Evolutionary conservation across 2,797 vertebrate species (phyloP).

Genomic region (Gadopsis bispinosus): DNA sequence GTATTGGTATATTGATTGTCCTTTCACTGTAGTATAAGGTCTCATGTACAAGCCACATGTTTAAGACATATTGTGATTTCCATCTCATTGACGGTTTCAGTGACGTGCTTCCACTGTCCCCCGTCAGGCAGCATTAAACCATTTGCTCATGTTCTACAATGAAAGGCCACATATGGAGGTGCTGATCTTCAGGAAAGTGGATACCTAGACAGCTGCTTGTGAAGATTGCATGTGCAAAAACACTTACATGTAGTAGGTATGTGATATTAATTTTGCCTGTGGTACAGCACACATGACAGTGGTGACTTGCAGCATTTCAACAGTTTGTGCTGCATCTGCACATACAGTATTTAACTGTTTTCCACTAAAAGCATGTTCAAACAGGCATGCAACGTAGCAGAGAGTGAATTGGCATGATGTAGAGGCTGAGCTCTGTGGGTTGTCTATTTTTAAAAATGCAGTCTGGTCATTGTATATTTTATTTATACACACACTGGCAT

Average conservation of each 20-base stretch:
- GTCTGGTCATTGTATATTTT: conserved; percentile 74
- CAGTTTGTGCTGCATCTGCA: conserved; percentile 20
- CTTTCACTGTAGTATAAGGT: conserved; percentile 33
- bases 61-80: conserved; percentile 24
- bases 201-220: conserved; percentile 46
- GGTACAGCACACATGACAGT: conserved; percentile 31
- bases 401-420: conserved; percentile 30
- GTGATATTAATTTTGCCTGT: conserved; percentile 32
- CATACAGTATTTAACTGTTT: conserved; percentile 28
- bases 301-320: conserved; percentile 4
- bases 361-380: conserved; percentile 52
- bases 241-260: conserved; percentile 16
- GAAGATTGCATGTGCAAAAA: conserved; percentile 64
- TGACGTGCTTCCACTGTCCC: neutral
- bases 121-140: conserved; percentile 39
- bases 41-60: conserved; percentile 29
- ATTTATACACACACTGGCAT: conserved; percentile 65
- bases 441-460: conserved; percentile 68
- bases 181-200: conserved; percentile 57
- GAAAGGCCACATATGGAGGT: conserved; percentile 35
- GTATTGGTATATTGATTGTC: conserved; percentile 51
- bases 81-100: conserved; percentile 43
- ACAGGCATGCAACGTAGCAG: conserved; percentile 41
- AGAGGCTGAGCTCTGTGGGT: conserved; percentile 32
- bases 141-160: conserved; percentile 19